Conservation (phyloP, 2,797 vertebrate genomes). For the Meda fulgida region DNA sequence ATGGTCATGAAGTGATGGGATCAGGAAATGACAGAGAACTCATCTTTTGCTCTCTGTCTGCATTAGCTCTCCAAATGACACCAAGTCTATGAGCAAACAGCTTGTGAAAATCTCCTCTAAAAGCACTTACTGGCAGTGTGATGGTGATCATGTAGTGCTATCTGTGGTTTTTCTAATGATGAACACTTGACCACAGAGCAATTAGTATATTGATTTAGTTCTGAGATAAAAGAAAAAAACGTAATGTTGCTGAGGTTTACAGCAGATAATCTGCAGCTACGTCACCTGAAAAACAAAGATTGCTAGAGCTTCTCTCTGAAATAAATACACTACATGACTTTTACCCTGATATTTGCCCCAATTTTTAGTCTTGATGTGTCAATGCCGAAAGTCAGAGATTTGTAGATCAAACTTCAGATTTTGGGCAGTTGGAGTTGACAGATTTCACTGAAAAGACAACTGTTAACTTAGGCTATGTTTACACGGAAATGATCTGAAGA, state of each 20-base stretch:
- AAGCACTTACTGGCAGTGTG: slow-evolving; percentile 37
- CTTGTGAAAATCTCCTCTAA: slow-evolving; percentile 25
- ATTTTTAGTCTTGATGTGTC: not conserved
- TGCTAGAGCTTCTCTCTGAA: not conserved
- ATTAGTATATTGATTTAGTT: slow-evolving; percentile 14
- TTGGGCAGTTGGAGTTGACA: not conserved
- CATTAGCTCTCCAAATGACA: slow-evolving; percentile 33
- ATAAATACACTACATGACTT: not conserved
- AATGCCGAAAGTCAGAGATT: too few species aligned
- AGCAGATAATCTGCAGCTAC: not conserved
- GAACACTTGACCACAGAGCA: slow-evolving; percentile 23
- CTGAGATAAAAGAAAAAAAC: not conserved
- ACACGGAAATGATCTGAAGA: too few species aligned
- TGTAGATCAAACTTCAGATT: not conserved
- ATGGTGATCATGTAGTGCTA: slow-evolving; percentile 23
- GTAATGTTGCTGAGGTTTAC: not conserved
- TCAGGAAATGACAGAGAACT: slow-evolving; percentile 36
- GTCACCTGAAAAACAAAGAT: not conserved
- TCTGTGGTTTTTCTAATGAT: slow-evolving; percentile 3
- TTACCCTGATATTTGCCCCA: not conserved
- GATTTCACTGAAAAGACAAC: not conserved
- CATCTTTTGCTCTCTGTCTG: not conserved
- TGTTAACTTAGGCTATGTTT: too few species aligned
- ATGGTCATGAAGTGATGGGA: slow-evolving; percentile 11
- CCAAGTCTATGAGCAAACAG: not conserved